phyloP scores from a whole-genome alignment of 2,888 invertebrate species.

The Brassicogethes aeneus region DNA sequence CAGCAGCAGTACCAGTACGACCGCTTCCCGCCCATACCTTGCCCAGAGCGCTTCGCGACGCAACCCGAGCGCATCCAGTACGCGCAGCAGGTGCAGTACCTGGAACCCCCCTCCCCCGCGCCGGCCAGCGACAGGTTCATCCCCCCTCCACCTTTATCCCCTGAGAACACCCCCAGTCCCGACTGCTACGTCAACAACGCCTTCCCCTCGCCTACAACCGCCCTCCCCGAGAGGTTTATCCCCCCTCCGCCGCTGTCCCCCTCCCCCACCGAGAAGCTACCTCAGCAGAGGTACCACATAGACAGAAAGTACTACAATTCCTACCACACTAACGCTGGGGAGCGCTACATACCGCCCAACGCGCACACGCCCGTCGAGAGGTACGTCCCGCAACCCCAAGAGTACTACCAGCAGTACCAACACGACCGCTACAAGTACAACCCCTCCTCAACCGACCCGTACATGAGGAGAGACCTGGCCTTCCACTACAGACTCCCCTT shows the following conservation, averaged over 20 bases:
- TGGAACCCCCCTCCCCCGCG: conserved; percentile 50
- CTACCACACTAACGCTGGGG: conserved; percentile 24
- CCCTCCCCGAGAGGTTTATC: conserved; percentile 46
- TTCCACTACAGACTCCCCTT: conserved; percentile 50
- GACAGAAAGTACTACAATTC: conserved; percentile 15
- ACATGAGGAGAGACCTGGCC: conserved; percentile 50
- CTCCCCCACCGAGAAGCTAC: conserved; percentile 33
- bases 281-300: conserved; percentile 24
- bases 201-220: conserved; percentile 41
- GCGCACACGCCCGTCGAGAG: conserved; percentile 65
- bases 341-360: conserved; percentile 57
- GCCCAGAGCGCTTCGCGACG: conserved; percentile 37
- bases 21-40: conserved; percentile 36
- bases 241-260: conserved; percentile 40
- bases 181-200: conserved; percentile 51
- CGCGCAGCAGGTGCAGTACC: conserved; percentile 37
- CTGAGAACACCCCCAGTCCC: conserved; percentile 43
- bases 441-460: conserved; percentile 43
- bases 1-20: conserved; percentile 20
- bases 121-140: conserved; percentile 49
- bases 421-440: conserved; percentile 31
- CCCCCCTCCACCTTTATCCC: conserved; percentile 55
- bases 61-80: conserved; percentile 24
- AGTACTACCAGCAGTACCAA: conserved; percentile 43
- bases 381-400: conserved; percentile 58